Percentiles rank a stretch among this genome's conserved stretches.
phyloP scores from a whole-genome alignment of 35 echinoderm and acorn worm species.

The Chiridota heheva region DNA sequence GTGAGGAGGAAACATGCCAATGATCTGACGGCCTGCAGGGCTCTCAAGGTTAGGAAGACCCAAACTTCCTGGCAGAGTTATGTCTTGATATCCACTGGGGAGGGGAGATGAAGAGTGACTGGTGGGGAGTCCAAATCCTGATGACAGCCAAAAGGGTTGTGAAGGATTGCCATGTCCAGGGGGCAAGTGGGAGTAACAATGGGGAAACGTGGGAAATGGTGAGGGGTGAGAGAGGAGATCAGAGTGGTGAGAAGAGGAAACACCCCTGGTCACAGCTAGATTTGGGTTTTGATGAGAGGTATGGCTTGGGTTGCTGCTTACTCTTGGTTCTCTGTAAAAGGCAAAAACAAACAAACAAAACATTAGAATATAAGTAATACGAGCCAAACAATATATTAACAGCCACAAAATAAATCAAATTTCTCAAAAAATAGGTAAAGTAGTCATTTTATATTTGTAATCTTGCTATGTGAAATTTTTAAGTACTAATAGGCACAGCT shows the following conservation, averaged over 20 bases:
- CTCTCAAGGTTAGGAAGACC: neutral
- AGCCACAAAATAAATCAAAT: no score
- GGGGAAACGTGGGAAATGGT: slow-evolving; percentile 48
- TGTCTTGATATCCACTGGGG: slow-evolving; percentile 43
- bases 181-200: slow-evolving; percentile 35
- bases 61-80: slow-evolving; percentile 26
- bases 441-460: no score
- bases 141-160: slow-evolving; percentile 58
- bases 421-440: no score
- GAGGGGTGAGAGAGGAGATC: slow-evolving; percentile 41
- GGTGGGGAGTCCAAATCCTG: slow-evolving; percentile 32
- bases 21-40: neutral
- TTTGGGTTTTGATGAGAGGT: slow-evolving; percentile 31
- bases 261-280: slow-evolving; percentile 31
- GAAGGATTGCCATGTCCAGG: slow-evolving; percentile 42
- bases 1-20: slow-evolving; percentile 31
- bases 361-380: no score
- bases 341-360: no score
- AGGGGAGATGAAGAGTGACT: slow-evolving; percentile 30
- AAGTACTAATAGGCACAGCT: no score
- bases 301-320: slow-evolving; percentile 26
- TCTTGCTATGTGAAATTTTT: no score
- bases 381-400: no score
- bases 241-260: slow-evolving; percentile 12
- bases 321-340: slow-evolving; percentile 33